Conservation (phyloP, 2,888 invertebrate genomes). For the Noctua comes region DNA sequence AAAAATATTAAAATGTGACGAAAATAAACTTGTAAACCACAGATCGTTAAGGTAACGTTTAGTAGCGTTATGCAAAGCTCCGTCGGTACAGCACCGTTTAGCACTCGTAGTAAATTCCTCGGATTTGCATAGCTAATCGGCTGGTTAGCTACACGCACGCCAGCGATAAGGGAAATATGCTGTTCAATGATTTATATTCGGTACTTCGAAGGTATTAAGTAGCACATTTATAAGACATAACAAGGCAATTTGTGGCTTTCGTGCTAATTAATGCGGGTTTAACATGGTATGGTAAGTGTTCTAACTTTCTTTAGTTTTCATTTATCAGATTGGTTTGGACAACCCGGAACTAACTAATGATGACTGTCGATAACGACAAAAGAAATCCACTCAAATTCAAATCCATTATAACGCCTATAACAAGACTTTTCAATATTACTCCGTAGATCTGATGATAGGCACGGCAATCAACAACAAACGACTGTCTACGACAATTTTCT, state of each 20-base stretch:
- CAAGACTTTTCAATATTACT: conserved; percentile 63
- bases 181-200: conserved; percentile 79
- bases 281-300: conserved; percentile 26
- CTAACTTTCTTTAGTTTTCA: conserved; percentile 17
- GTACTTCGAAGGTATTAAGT: conserved; percentile 66
- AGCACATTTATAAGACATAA: conserved; percentile 77
- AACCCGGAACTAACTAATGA: conserved; percentile 16
- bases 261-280: conserved; percentile 49
- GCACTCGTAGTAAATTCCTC: conserved; percentile 76
- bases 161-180: conserved; percentile 78
- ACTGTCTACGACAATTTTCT: conserved; percentile 78
- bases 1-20: conserved; percentile 22
- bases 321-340: conserved; percentile 12
- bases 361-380: conserved; percentile 22
- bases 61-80: conserved; percentile 61
- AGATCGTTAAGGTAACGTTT: conserved; percentile 46
- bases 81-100: conserved; percentile 72
- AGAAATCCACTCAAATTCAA: conserved; percentile 44
- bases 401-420: conserved; percentile 51
- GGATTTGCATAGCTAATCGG: conserved; percentile 85
- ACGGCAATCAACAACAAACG: conserved; percentile 69
- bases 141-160: conserved; percentile 76
- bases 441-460: conserved; percentile 61
- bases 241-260: conserved; percentile 72
- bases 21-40: conserved; percentile 51